Base-by-base conservation (phyloP, 2,888 invertebrate genomes). In the Agrotis exclamationis region DNA sequence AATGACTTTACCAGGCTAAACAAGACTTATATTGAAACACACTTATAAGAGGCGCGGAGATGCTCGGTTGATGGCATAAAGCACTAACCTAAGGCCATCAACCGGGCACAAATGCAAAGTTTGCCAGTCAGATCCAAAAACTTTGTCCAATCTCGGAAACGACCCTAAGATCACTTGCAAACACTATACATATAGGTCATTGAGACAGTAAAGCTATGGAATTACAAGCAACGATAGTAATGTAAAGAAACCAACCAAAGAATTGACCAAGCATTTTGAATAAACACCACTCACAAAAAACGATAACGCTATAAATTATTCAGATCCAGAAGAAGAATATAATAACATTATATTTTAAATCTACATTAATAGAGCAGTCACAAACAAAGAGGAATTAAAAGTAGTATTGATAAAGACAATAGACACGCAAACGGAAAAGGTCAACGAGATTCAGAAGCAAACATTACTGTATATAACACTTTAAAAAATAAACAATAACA, bases 401-500 rank as follows among this genome's bases (percentile, higher is more conserved):
- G 39, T 33, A 56, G 56, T 22, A 33, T 13, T 20, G 28, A 6
- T 18, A 13, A 63, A 39, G 11, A 18, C 22, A 63, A 33, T 33
- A 50, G 5, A 13, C n/a, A 56, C 2, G n/a, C n/a, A n/a, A 33
- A n/a, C 2, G 13, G 13, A 33, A 56, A 56, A 13, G 9, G 1
- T 33, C 14, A 3, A 16, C 4, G 6, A 14, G 3, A 47, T 5
- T 18, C 3, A 33, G 5, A 33, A 3, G 22, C 16, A 33, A 45
- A 28, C 45, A 63, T 18, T 28, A 5, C 11, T 1, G n/a, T n/a
- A n/a, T n/a, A 2, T 1, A 22, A 6, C 39, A 0, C 1, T 50
- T n/a, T 39, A 39, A 50, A 48, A n/a, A 14, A 63, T 1, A 56
- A 33, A 56, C n/a, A 67, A 39, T 14, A 22, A 13, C 44, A 62